Evolutionary conservation across 2,797 vertebrate genomes (phyloP).

Genomic region (Chelmon rostratus): DNA sequence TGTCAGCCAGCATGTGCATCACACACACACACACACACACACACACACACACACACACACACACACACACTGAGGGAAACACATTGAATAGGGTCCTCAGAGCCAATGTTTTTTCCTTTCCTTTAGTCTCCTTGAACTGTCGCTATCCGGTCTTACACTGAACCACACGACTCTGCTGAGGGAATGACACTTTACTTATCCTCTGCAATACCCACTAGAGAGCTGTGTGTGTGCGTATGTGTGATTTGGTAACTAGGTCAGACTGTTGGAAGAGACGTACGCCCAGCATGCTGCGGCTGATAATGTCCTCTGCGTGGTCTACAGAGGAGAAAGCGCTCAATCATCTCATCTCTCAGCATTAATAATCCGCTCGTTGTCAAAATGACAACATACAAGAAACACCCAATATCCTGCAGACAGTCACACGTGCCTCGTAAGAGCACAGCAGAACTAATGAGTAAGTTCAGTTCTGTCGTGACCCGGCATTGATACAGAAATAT

Average conservation of each 20-base stretch:
- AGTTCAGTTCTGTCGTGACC: conserved; percentile 57
- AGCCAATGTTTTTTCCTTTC: conserved; percentile 55
- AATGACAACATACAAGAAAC: conserved; percentile 1
- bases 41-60: conserved; percentile 30
- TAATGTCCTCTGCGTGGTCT: conserved; percentile 53
- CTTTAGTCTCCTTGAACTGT: conserved; percentile 69
- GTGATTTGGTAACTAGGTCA: conserved; percentile 71
- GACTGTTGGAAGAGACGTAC: conserved; percentile 48
- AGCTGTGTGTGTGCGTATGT: conserved; percentile 31
- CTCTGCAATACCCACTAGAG: conserved; percentile 48
- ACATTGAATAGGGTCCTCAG: conserved; percentile 56
- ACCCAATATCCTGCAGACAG: conserved; percentile 8
- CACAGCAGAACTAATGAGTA: conserved; percentile 39
- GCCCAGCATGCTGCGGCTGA: conserved; percentile 45
- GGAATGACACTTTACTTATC: conserved; percentile 61
- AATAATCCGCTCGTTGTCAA: conserved; percentile 50
- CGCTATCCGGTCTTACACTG: conserved; percentile 43
- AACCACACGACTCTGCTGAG: conserved; percentile 52
- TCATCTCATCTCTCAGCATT: conserved; percentile 36
- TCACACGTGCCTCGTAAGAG: conserved; percentile 12
- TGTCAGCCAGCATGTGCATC: conserved; percentile 59
- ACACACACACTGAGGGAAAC: conserved; percentile 26
- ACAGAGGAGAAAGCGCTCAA: conserved; percentile 44
- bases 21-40: conserved; percentile 33
- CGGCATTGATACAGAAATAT: conserved; percentile 42